Conservation (phyloP, 1,140 invertebrate genomes). For the Papilio polytes region DNA sequence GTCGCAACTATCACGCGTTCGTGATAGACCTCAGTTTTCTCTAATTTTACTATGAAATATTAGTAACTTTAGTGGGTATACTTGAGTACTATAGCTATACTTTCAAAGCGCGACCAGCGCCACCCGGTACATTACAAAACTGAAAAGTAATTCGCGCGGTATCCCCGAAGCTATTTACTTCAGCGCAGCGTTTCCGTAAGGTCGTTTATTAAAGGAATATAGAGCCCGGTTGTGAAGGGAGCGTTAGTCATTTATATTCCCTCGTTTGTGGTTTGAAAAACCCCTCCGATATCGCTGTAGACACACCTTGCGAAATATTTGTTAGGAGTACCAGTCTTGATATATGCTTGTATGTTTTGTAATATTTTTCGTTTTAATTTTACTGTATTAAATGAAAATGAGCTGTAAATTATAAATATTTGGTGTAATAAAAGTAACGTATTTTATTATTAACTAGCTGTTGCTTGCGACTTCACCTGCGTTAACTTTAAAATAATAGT, state of each 20-base stretch:
- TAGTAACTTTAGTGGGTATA: too few species aligned
- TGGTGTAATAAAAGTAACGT: not conserved
- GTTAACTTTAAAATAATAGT: too few species aligned
- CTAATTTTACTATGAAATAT: too few species aligned
- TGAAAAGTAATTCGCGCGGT: conserved; percentile 4
- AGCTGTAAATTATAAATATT: not conserved
- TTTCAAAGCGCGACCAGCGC: not conserved
- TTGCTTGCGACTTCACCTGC: too few species aligned
- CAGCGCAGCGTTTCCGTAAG: conserved; percentile 17
- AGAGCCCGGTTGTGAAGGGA: conserved; percentile 32
- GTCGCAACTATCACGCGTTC: too few species aligned
- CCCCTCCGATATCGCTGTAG: conserved; percentile 29
- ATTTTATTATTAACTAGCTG: too few species aligned
- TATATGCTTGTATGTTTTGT: not conserved
- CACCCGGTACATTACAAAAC: not conserved
- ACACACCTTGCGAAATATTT: conserved; percentile 33
- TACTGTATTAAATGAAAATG: not conserved
- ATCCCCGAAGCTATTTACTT: conserved; percentile 16
- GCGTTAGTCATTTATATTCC: conserved; percentile 37
- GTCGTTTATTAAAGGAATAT: conserved; percentile 33
- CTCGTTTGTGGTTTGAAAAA: conserved; percentile 18
- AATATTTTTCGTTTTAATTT: not conserved
- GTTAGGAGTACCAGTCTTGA: not conserved
- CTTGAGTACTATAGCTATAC: too few species aligned
- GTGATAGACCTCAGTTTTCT: too few species aligned